Evolutionary conservation across 2,888 invertebrate species (phyloP).

Genomic region (Sminthurinus aureus): DNA sequence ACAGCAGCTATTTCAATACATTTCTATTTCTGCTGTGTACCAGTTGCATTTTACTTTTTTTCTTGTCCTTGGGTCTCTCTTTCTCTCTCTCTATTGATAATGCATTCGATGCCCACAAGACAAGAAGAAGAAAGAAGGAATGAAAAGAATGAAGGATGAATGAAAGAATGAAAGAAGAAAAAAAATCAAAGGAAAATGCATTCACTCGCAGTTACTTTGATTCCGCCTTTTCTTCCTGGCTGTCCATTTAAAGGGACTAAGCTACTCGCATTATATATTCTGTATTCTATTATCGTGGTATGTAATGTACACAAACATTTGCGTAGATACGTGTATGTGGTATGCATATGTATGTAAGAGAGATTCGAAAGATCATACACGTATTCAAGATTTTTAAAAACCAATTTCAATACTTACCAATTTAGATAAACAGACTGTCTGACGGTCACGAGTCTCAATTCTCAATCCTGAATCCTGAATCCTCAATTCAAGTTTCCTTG

Average conservation of each 20-base stretch:
- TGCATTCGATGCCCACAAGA: conserved; percentile 17
- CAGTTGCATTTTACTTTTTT: conserved; percentile 7
- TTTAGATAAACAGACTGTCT: not conserved
- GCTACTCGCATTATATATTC: not conserved
- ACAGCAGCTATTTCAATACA: not conserved
- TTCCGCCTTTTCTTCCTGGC: conserved; percentile 1
- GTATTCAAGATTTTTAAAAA: not conserved
- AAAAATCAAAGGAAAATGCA: conserved; percentile 1
- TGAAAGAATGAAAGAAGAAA: too few relatives aligned
- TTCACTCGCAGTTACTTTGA: conserved; percentile 6
- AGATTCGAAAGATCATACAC: not conserved
- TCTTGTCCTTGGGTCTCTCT: not conserved
- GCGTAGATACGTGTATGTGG: not conserved
- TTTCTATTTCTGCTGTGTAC: not conserved
- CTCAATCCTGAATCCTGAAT: too few relatives aligned
- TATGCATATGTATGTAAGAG: not conserved
- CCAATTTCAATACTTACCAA: not conserved
- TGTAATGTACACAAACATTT: not conserved
- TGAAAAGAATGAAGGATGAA: too few relatives aligned
- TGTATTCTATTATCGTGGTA: not conserved
- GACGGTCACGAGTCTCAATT: not conserved
- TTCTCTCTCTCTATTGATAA: not conserved
- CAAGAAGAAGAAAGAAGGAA: not conserved
- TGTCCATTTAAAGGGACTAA: not conserved
- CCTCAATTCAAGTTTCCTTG: not conserved